These are phyloP conservation scores for Mizuhopecten yessoensis DNA, from an alignment of 1,140 invertebrate genomes.

Conservation along the genomic window DNA sequence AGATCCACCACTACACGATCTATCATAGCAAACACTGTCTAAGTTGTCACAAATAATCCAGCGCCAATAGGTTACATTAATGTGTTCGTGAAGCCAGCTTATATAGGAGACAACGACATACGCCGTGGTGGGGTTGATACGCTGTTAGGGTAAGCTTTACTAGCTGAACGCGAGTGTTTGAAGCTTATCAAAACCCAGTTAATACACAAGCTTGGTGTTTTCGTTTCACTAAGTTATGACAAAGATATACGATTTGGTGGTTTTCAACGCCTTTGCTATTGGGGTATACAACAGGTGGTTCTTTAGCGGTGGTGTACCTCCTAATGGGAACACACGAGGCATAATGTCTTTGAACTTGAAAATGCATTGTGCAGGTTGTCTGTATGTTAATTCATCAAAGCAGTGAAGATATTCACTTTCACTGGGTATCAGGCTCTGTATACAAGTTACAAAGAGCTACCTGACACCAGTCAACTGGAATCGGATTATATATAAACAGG, in stretches of 20 bases:
- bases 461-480: constrained; percentile 23
- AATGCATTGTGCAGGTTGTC: constrained; percentile 22
- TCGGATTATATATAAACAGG: not conserved
- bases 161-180: not conserved
- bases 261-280: not conserved
- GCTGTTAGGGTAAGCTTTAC: not conserved
- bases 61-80: no score
- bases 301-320: not conserved
- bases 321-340: constrained; percentile 23
- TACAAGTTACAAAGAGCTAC: not conserved
- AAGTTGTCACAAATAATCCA: no score
- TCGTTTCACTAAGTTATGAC: constrained; percentile 23
- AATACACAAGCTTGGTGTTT: constrained; percentile 10
- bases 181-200: constrained; percentile 17
- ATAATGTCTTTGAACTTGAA: constrained; percentile 29
- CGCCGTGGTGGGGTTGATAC: no score
- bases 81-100: no score
- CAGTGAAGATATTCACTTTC: not conserved
- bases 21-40: no score
- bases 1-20: no score
- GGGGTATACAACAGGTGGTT: constrained; percentile 4
- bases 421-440: not conserved
- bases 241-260: constrained; percentile 38
- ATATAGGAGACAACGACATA: no score
- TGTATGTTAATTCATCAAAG: constrained; percentile 39